Base-by-base conservation (phyloP, 2,113 vertebrate genomes). In the Gobius niger region DNA sequence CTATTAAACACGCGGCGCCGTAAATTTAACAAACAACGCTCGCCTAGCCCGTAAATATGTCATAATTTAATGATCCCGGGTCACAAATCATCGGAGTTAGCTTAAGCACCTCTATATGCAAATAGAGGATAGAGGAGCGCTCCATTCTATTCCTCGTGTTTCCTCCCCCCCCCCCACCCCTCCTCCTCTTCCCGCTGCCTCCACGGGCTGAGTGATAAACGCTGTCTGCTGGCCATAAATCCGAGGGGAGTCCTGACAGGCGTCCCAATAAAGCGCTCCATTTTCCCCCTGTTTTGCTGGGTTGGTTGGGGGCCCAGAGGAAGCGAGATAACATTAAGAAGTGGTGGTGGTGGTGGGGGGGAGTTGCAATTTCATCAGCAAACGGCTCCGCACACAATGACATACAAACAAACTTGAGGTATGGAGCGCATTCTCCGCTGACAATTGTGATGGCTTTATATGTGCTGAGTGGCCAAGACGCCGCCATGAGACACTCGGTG, bases 201-300 rank as follows among this genome's bases (percentile, higher is more conserved):
- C 80, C 77, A 77, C 87, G 74, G 41, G 62, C 84, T 88, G 83
- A 89, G 88, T 90, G 87, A 90, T 91, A 90, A 92, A 89, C 80
- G 73, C 82, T 80, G 87, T 90, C 89, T 89, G 82, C 81, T 76
- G 85, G 80, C 68, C 78, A 88, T 91, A 88, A 90, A 90, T 90
- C 82, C 81, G 68, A 78, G 63, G 78, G 81, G 81, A 85, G 77
- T 79, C 85, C 85, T 82, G 89, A 90, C 89, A 90, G 86, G 80
- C 85, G 73, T 78, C 82, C 86, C 87, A 90, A 87, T 90, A 89
- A 91, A 91, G 87, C 76, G 78, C 86, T 90, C 88, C 76, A 88
- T 89, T 90, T 91, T 90, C 84, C 83, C 85, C 72, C 86, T 75
- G 79, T 87, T 90, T 90, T 81, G 88, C 75, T 74, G 76, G 75